These are phyloP conservation scores for Cynopterus sphinx DNA, from an alignment of 2,797 vertebrate species.

Conservation along the genomic window DNA sequence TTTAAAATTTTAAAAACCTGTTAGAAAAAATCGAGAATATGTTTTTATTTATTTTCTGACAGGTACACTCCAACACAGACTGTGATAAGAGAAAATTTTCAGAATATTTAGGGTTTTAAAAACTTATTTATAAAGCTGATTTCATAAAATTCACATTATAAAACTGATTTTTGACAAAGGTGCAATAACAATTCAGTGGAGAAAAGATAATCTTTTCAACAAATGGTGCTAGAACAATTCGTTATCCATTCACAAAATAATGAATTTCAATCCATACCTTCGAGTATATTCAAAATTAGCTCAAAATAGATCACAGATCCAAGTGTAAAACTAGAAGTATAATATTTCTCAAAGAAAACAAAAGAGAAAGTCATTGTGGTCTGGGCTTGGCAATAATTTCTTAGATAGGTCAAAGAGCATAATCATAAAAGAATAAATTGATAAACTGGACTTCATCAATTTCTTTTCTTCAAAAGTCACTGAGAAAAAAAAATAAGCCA, in stretches of 20 bases:
- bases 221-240: neutral
- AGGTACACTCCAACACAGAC: neutral
- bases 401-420: neutral
- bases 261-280: neutral
- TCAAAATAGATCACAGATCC: neutral
- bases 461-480: slow-evolving; percentile 23
- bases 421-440: neutral
- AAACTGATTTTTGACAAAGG: slow-evolving; percentile 14
- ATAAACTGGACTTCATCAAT: neutral
- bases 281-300: neutral
- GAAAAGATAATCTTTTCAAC: slow-evolving; percentile 11
- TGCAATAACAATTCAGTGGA: slow-evolving; percentile 4
- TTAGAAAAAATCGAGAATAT: neutral
- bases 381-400: neutral
- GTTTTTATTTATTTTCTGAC: neutral
- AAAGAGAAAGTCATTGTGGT: neutral
- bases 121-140: slow-evolving; percentile 9
- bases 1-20: slow-evolving; percentile 30
- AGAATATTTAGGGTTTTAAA: neutral
- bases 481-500: slow-evolving; percentile 7
- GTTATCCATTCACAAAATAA: neutral
- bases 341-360: slow-evolving; percentile 17
- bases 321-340: slow-evolving; percentile 11
- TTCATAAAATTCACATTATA: slow-evolving; percentile 18
- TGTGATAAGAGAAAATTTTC: neutral